Evolutionary conservation across 2,797 vertebrate species (phyloP), one percentile per base, ranked within the genome.

Genomic region (Eupleurogrammus muticus): DNA sequence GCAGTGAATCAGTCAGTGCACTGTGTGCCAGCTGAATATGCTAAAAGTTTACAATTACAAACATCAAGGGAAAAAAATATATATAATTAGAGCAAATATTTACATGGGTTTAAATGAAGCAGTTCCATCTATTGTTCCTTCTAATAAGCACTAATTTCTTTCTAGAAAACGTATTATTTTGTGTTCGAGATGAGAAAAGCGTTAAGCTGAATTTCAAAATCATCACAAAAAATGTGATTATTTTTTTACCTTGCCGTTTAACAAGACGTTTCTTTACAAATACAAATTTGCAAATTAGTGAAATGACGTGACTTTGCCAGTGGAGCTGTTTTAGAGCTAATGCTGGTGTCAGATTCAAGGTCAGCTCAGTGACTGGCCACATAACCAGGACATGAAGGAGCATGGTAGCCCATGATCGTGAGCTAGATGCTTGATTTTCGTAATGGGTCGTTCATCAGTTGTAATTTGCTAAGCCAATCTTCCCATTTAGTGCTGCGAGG

Each of bases 381-480:
- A 36, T 50, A 50, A 61, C 40, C 57, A 50, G 70, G 32, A 72
- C 58, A 77, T 38, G 19, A 81, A 68, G 49, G 57, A 42, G 58
- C 69, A 58, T 58, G 64, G 70, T n/a, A 28, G 66, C 58, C 35
- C 36, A 46, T 71, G 61, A 81, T 80, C 69, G 68, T 57, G 49
- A 56, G 54, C 47, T 59, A 12, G 69, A 83, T 72, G 75, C 75
- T 67, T 84, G 58, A 80, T 86, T 83, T 81, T 83, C 66, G 70
- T 82, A 81, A 88, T 87, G 75, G 52, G 34, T 73, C 78, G 75
- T 89, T 91, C 65, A 87, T 88, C 84, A 82, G 72, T 38, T 53
- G 40, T 80, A 83, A 89, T 87, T 87, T 89, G 63, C 74, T 49
- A 59, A 79, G 20, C 60, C 84, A 82, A 91, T 87, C 81, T 85